Percentiles rank a stretch among this genome's conserved stretches.
Conservation (phyloP, 2,888 invertebrate species). For the Cataglyphis rosenhaueri region DNA sequence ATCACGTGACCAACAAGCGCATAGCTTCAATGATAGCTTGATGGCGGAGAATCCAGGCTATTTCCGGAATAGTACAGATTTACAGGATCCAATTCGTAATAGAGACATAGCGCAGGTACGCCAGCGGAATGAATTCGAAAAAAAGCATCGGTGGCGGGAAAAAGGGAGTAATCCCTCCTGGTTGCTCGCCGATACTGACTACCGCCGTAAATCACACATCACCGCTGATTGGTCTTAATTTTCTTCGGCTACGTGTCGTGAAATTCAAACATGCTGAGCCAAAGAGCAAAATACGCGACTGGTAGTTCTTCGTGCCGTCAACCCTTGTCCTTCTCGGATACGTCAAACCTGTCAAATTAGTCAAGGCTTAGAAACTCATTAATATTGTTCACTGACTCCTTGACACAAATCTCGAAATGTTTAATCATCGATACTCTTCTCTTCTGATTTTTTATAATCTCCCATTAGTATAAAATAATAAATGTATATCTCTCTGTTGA, state of each 20-base stretch:
- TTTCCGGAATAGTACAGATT: constrained; percentile 61
- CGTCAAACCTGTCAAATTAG: constrained; percentile 69
- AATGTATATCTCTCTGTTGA: background rate
- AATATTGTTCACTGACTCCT: background rate
- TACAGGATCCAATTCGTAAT: constrained; percentile 73
- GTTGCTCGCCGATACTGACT: constrained; percentile 63
- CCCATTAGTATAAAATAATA: background rate
- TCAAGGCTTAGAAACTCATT: constrained; percentile 52
- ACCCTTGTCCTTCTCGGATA: constrained; percentile 32
- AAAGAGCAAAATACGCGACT: constrained; percentile 33
- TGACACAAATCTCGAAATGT: background rate
- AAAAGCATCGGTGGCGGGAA: constrained; percentile 19
- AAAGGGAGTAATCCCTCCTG: constrained; percentile 58
- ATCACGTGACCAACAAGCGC: background rate
- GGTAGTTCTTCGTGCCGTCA: background rate
- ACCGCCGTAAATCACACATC: constrained; percentile 77
- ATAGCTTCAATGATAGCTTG: background rate
- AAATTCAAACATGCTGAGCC: constrained; percentile 63
- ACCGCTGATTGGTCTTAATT: constrained; percentile 81
- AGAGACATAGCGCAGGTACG: constrained; percentile 77
- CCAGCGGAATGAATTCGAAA: constrained; percentile 71
- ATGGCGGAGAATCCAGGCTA: constrained; percentile 5
- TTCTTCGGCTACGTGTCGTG: constrained; percentile 76
- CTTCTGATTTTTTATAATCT: background rate
- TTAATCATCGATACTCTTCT: background rate